Percentiles rank a stretch among this genome's conserved stretches.
Evolutionary conservation across 2,888 invertebrate genomes (phyloP).

Genomic region (Agrilus mali): DNA sequence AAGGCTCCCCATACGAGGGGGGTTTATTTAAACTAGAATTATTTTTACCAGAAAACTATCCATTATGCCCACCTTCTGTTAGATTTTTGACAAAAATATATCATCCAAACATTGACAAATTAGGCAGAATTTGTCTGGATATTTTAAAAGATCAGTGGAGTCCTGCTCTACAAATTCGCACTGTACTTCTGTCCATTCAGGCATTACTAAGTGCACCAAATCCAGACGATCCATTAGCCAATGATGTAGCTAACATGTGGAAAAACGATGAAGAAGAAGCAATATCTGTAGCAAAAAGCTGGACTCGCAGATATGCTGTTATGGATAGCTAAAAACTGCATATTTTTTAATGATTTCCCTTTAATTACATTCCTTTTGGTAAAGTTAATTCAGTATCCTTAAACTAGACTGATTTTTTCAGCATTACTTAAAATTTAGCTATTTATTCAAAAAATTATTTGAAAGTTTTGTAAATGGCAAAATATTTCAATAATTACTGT

Average conservation of each 20-base stretch:
- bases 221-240: constrained; percentile 96
- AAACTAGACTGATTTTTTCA: no score
- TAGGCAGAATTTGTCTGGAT: constrained; percentile 98
- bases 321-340: constrained; percentile 20
- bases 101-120: constrained; percentile 99
- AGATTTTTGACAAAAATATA: constrained; percentile 99
- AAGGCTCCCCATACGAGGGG: constrained; percentile 95
- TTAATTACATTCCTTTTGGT: background rate
- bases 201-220: constrained; percentile 96
- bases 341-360: background rate
- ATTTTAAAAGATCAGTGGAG: constrained; percentile 99
- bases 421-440: no score
- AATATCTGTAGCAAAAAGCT: constrained; percentile 85
- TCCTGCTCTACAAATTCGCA: constrained; percentile 97
- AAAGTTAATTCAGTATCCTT: background rate
- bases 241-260: constrained; percentile 98
- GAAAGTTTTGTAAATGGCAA: no score
- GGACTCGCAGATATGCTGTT: constrained; percentile 79
- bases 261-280: constrained; percentile 96
- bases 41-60: constrained; percentile 98
- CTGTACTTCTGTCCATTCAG: constrained; percentile 96
- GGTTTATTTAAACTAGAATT: constrained; percentile 96
- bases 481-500: no score
- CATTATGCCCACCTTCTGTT: constrained; percentile 99
- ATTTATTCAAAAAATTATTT: no score